phyloP scores from a whole-genome alignment of 2,113 vertebrate species.

The Ancistrus triradiatus region DNA sequence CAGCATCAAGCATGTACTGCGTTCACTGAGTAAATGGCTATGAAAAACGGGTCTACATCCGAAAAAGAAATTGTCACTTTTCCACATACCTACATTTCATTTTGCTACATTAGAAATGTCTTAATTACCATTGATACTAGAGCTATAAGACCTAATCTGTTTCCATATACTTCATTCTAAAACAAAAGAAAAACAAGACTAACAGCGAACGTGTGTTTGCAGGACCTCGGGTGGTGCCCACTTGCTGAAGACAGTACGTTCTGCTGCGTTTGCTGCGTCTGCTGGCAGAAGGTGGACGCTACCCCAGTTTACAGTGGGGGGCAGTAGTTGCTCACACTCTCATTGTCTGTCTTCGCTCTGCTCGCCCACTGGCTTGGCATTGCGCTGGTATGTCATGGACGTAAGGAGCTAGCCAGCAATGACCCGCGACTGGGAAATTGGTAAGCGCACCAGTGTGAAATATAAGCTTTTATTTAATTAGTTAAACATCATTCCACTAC shows the following conservation, averaged over 20 bases:
- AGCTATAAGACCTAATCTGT: no score
- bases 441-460: conserved; percentile 63
- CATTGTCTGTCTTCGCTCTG: conserved; percentile 86
- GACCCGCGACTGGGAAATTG: conserved; percentile 91
- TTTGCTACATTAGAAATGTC: no score
- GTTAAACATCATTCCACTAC: no score
- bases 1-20: no score
- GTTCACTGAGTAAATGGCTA: no score
- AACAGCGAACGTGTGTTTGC: conserved; percentile 36
- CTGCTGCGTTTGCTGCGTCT: conserved; percentile 82
- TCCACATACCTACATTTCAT: no score
- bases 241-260: conserved; percentile 81
- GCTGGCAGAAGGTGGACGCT: conserved; percentile 86
- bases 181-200: no score
- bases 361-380: conserved; percentile 91
- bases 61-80: no score
- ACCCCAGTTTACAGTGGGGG: conserved; percentile 91
- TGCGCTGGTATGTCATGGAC: conserved; percentile 88
- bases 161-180: no score
- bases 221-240: conserved; percentile 78
- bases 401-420: conserved; percentile 79
- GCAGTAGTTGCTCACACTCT: conserved; percentile 85
- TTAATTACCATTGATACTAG: no score
- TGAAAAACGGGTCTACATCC: no score
- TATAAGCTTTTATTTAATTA: no score